Percentiles rank a stretch among this genome's conserved stretches.
Conservation (phyloP, 2,888 invertebrate genomes). For the Drosophila setosimentum region DNA sequence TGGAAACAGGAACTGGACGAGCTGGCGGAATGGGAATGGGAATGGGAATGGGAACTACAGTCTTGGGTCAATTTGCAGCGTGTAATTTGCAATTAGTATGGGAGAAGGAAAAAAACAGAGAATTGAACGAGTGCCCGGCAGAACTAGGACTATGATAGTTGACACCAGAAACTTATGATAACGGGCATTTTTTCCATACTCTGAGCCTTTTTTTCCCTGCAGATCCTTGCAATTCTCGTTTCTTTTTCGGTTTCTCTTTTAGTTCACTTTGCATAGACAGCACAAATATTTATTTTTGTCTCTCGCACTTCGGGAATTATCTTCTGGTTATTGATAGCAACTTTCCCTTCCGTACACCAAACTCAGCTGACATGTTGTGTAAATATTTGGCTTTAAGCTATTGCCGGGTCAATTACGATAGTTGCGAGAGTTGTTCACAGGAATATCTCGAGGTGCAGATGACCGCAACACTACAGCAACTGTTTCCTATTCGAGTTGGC, state of each 20-base stretch:
- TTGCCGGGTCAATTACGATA: conserved; percentile 63
- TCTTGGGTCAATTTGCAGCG: conserved; percentile 50
- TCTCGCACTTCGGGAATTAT: conserved; percentile 21
- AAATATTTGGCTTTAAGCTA: conserved; percentile 55
- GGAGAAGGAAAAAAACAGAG: not conserved
- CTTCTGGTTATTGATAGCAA: conserved; percentile 28
- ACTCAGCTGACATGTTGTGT: conserved; percentile 31
- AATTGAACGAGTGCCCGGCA: not conserved
- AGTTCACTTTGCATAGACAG: conserved; percentile 37
- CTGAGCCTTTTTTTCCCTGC: not conserved
- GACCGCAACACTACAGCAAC: conserved; percentile 19
- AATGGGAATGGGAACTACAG: not conserved
- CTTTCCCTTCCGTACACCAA: not conserved
- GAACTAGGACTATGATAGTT: conserved; percentile 10
- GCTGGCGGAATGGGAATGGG: not conserved
- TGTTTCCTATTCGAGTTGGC: conserved; percentile 9
- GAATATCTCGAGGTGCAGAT: conserved; percentile 35
- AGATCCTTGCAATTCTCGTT: not conserved
- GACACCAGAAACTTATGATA: conserved; percentile 24
- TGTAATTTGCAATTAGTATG: conserved; percentile 68
- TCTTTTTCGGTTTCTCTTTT: conserved; percentile 18
- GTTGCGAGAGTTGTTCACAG: conserved; percentile 33
- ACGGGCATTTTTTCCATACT: not conserved
- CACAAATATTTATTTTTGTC: conserved; percentile 45
- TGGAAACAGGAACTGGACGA: not conserved